Base-by-base conservation (phyloP, 2,113 vertebrate genomes). In the Microcebus griseorufus region DNA sequence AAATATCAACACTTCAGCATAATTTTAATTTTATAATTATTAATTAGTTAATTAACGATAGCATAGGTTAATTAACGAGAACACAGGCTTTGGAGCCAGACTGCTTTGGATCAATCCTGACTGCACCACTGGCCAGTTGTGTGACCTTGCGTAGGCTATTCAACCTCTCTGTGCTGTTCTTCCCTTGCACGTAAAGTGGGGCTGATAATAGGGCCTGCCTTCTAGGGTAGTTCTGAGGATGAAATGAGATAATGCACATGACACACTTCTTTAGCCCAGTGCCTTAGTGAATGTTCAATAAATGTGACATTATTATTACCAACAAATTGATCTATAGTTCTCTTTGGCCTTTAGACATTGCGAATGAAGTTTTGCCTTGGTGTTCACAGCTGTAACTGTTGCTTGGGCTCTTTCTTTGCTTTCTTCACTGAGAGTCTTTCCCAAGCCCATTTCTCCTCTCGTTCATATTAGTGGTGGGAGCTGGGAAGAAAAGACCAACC, bases 21-120 rank as follows among this genome's bases (percentile, higher is more conserved):
- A 42, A 64, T 18, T 84, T 80, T 79, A 23, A 83, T 72, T 60
- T 93, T 89, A 70, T 22, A n/a, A 27, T 90, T 80, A 45, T 83
- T 17, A 42, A 17, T 55, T 51, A 23, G 29, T 58, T 78, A 55
- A 82, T 78, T 73, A 79, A 64, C 9, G 51, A 79, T 58, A 27
- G 23, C 29, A 0, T 69, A 32, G 22, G 80, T n/a, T n/a, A n/a
- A n/a, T n/a, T n/a, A n/a, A n/a, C 42, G 72, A 64, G 73, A 86
- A n/a, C 72, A 51, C 18, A 70, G 65, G 9, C 42, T 58, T 17
- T 64, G 75, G 22, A 81, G 22, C 17, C 51, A 80, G 62, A 25
- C 34, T 53, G 39, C 62, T 29, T 80, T 80, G 55, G 39, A 87
- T 93, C 75, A 34, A 42, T 83, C 51, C 72, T 67, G 92, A 72